Conservation (phyloP, 2,888 invertebrate genomes). For the Unio delphinus region DNA sequence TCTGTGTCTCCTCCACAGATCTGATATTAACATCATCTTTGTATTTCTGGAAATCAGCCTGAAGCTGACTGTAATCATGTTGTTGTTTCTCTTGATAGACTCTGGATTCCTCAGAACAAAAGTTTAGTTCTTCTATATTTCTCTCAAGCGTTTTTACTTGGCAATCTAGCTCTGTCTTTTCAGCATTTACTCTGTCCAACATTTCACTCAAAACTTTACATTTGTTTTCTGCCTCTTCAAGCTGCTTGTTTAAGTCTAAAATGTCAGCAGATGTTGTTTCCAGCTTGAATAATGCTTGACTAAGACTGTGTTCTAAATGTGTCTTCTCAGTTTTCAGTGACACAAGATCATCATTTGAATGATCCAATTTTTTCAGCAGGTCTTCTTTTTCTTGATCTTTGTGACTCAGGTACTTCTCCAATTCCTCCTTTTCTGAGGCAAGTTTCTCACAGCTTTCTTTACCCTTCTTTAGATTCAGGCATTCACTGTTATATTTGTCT, state of each 20-base stretch:
- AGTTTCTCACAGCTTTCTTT: not conserved
- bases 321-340: slow-evolving; percentile 1
- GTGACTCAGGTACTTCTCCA: slow-evolving; percentile 13
- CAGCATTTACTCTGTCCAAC: slow-evolving; percentile 14
- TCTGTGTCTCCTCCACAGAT: slow-evolving; percentile 23
- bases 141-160: slow-evolving; percentile 10
- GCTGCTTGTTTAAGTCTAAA: not conserved
- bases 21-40: slow-evolving; percentile 30
- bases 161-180: slow-evolving; percentile 9
- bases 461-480: not conserved
- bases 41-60: slow-evolving; percentile 18
- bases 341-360: not conserved
- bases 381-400: slow-evolving; percentile 15
- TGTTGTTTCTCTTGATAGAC: slow-evolving; percentile 14
- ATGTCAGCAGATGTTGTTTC: slow-evolving; percentile 7
- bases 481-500: not conserved
- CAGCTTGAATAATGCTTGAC: too few relatives aligned
- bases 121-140: slow-evolving; percentile 18
- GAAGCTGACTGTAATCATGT: slow-evolving; percentile 10
- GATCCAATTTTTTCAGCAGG: slow-evolving; percentile 15
- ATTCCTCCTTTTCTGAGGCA: slow-evolving; percentile 7
- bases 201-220: slow-evolving; percentile 7
- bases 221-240: slow-evolving; percentile 16
- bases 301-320: slow-evolving; percentile 7
- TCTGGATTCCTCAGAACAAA: slow-evolving; percentile 11